phyloP scores from a whole-genome alignment of 2,888 invertebrate genomes.

The Pollenia amentaria region DNA sequence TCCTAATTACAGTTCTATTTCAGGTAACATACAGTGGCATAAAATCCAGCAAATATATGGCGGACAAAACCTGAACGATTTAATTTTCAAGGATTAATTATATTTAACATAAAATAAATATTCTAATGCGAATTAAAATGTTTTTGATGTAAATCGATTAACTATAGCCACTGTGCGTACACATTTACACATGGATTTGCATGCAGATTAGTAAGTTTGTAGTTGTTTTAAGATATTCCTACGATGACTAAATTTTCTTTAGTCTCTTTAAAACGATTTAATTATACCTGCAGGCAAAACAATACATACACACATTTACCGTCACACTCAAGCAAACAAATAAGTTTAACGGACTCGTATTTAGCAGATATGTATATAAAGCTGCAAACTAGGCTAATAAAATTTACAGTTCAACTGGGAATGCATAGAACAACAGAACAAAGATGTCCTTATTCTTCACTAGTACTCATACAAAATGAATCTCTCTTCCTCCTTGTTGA shows the following conservation, averaged over 20 bases:
- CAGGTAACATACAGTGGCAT: background rate
- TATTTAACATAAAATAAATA: too few species aligned
- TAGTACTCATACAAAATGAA: conserved; percentile 32
- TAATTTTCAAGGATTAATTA: too few species aligned
- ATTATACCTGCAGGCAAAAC: conserved; percentile 63
- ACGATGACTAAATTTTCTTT: conserved; percentile 31
- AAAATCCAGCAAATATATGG: too few species aligned
- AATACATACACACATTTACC: background rate
- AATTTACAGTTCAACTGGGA: conserved; percentile 61
- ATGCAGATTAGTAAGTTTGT: background rate
- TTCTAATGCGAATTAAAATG: too few species aligned
- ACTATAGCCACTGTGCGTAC: too few species aligned
- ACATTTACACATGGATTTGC: background rate
- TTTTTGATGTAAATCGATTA: too few species aligned
- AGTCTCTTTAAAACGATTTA: conserved; percentile 54
- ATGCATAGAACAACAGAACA: conserved; percentile 20
- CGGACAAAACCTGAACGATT: too few species aligned
- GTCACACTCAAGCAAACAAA: conserved; percentile 1
- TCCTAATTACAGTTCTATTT: conserved; percentile 62
- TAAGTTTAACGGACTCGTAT: conserved; percentile 11
- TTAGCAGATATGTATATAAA: conserved; percentile 23
- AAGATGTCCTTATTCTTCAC: conserved; percentile 26
- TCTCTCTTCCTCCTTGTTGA: conserved; percentile 5
- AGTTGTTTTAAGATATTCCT: conserved; percentile 30
- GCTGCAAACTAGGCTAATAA: conserved; percentile 63